Evolutionary conservation across 2,888 invertebrate species (phyloP), one percentile per base, ranked within the genome.

Genomic region (Brachypalpus laphriformis): DNA sequence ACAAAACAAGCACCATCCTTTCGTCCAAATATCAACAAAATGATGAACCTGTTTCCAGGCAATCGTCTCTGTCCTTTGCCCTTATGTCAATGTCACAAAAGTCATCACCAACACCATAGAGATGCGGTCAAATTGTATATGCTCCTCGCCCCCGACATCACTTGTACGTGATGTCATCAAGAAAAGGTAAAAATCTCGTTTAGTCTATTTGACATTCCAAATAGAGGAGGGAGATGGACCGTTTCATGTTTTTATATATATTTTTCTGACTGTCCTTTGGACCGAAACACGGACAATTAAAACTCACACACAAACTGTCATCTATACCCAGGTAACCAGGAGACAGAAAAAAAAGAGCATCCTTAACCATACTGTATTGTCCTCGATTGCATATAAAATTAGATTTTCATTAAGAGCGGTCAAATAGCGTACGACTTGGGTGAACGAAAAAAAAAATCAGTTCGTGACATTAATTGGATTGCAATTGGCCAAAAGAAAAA

Each of bases 191-290:
- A 90, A 89, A 89, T 89, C 89, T 89, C 90, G 90, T 90, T 89
- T 89, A 89, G 89, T 90, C 89, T 89, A 89, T 90, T 90, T 90
- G 90, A 89, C 90, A 89, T 89, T 89, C 87, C 89, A 88, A n/a
- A 88, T 82, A 87, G 8, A 14, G 18, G 42, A 9, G 16, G 16
- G 45, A 45, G 40, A 68, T 78, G 51, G 66, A 82, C 63, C 51
- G 25, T 20, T 74, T 14, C 70, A 56, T 74, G 54, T 80, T 63
- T 75, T 47, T 49, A 34, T 75, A 9, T 71, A 25, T 18, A 9
- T 28, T 25, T 57, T 47, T 22, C 16, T 11, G 25, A 6, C 16
- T 20, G 34, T 22, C 47, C 18, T 75, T 42, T 25, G 14, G 28
- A 49, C 77, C 57, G 51, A 74, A 71, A 81, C 77, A 76, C 65